phyloP scores from a whole-genome alignment of 2,113 vertebrate species.

The Chamaetylas fuelleborni region DNA sequence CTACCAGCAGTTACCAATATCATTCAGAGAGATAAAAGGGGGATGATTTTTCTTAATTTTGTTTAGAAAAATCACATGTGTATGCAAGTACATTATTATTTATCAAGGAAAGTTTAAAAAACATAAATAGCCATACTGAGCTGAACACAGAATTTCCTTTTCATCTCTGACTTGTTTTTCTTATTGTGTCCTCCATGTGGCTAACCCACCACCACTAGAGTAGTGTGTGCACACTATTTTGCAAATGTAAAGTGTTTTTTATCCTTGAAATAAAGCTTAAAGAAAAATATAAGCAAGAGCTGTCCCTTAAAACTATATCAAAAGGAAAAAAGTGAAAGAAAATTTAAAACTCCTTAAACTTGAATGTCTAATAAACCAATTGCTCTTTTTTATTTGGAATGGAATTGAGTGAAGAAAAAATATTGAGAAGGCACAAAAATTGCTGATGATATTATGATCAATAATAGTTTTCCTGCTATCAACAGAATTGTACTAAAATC shows the following conservation, averaged over 20 bases:
- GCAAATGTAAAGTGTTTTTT: not conserved
- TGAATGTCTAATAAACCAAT: not conserved
- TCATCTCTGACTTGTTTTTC: not conserved
- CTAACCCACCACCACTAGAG: not conserved
- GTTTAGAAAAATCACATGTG: not conserved
- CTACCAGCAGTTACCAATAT: not conserved
- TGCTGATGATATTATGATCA: not conserved
- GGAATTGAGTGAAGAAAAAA: not conserved
- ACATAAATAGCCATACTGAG: not conserved
- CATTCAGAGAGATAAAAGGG: not conserved
- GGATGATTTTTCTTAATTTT: not conserved
- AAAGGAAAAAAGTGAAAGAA: not conserved
- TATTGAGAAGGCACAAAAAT: not conserved
- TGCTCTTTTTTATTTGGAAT: not conserved
- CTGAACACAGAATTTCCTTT: not conserved
- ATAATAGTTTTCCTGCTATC: not conserved
- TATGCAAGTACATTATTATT: not conserved
- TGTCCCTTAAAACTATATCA: not conserved
- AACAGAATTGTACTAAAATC: not conserved
- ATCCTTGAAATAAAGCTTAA: not conserved
- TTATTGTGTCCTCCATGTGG: not conserved
- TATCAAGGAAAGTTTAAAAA: not conserved
- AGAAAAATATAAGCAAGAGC: not conserved
- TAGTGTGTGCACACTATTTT: not conserved
- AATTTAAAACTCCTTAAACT: not conserved